Base-by-base conservation (phyloP, 2,113 vertebrate genomes). In the Semnopithecus entellus region DNA sequence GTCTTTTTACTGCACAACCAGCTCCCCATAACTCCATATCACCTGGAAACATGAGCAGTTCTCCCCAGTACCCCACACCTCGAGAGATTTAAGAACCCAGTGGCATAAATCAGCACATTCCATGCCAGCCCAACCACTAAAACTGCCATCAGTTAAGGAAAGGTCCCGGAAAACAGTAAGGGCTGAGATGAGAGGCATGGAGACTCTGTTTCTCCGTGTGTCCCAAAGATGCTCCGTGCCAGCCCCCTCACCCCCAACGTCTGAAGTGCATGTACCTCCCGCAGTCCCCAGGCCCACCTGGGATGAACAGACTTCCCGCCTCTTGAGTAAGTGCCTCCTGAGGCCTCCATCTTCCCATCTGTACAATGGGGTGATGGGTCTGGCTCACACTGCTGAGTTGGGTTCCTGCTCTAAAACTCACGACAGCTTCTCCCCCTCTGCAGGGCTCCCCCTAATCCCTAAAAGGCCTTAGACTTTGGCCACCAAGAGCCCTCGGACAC, bases 301-400 rank as follows among this genome's bases (percentile, higher is more conserved):
- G 59, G n/a, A 73, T 25, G n/a, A 45, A 45, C 0, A 40, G 17
- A 59, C 66, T 95, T 91, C 89, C 78, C 38, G n/a, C 61, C 93
- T 90, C 93, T 55, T n/a, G 25, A 64, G 38, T 10, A 75, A 75
- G 4, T 50, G 12, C 22, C 66, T 89, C 61, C n/a, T 9, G 20
- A 17, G 64, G 32, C 40, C 75, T 50, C 90, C 55, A 30, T 88
- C 94, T 97, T 73, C 59, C 80, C 88, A 55, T 92, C 92, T 88
- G 59, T 87, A 79, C 80, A 79, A 52, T 59, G 81, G 87, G 40
- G 3, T 8, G 0, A 87, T 2, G 35, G 75, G 22, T 50, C 32
- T 92, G 8, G 9, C 30, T 88, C 59, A 35, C 75, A 40, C 17
- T 70, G 52, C n/a, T 35, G 61, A 87, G 8, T 23, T 27, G 84